Evolutionary conservation across 1,140 invertebrate genomes (phyloP).

Genomic region (Globodera ellingtonae): DNA sequence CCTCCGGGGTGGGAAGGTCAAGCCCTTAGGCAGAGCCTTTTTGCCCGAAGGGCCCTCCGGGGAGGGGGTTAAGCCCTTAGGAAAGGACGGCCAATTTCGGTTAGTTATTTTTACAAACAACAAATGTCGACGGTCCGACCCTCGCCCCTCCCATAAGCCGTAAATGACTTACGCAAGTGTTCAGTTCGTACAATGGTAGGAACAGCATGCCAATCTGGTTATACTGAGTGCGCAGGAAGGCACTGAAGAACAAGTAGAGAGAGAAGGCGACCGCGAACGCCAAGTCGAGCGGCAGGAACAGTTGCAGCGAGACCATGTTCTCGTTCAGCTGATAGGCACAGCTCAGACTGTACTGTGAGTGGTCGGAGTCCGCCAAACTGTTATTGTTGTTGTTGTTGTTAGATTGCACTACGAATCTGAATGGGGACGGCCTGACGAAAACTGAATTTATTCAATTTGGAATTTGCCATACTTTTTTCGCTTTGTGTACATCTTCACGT

Average conservation of each 20-base stretch:
- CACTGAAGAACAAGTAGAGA: neutral
- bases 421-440: too few relatives aligned
- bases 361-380: neutral
- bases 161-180: neutral
- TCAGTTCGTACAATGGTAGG: conserved; percentile 2
- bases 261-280: neutral
- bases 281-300: conserved; percentile 6
- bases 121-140: too few relatives aligned
- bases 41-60: too few relatives aligned
- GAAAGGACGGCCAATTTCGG: too few relatives aligned
- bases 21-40: too few relatives aligned
- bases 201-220: neutral
- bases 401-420: too few relatives aligned
- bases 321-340: conserved; percentile 14
- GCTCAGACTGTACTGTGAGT: neutral
- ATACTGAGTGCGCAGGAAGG: neutral
- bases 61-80: too few relatives aligned
- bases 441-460: too few relatives aligned
- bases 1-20: too few relatives aligned
- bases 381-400: neutral
- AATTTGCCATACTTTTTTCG: neutral
- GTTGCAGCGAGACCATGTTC: neutral
- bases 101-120: too few relatives aligned
- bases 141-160: too few relatives aligned
- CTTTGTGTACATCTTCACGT: neutral